Conservation (phyloP, 1,140 invertebrate species). For the Drosophila littoralis region DNA sequence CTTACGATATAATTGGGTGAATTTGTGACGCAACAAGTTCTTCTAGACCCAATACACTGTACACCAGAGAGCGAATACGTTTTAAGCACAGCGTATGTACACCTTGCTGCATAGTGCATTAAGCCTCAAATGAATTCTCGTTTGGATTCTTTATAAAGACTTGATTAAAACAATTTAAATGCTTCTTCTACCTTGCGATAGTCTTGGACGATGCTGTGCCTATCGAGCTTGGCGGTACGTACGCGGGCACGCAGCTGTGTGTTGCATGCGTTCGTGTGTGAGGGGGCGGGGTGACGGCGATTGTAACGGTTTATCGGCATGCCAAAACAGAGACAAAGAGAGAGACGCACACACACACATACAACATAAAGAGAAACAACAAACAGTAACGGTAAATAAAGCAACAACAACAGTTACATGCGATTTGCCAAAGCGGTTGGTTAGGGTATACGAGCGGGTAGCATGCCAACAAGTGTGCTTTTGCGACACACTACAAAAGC, state of each 20-base stretch:
- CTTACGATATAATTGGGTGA: background rate
- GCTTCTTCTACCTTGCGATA: slow-evolving; percentile 65
- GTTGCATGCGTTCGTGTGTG: slow-evolving; percentile 14
- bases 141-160: no score
- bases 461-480: slow-evolving; percentile 8
- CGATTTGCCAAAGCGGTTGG: slow-evolving; percentile 35
- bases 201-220: slow-evolving; percentile 60
- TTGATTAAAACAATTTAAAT: background rate
- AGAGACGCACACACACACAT: slow-evolving; percentile 4
- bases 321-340: slow-evolving; percentile 14
- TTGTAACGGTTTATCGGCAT: slow-evolving; percentile 38
- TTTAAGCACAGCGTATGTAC: no score
- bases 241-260: slow-evolving; percentile 63
- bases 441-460: slow-evolving; percentile 1
- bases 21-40: no score
- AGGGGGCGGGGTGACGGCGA: background rate
- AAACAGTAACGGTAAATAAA: slow-evolving; percentile 31
- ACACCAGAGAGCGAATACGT: no score
- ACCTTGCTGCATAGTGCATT: no score
- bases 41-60: no score
- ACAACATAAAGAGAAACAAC: slow-evolving; percentile 25
- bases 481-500: slow-evolving; percentile 7
- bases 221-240: slow-evolving; percentile 61
- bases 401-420: slow-evolving; percentile 33
- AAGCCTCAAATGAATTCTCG: no score